Conservation (phyloP, 2,797 vertebrate species). For the Coregonus suidteri region DNA sequence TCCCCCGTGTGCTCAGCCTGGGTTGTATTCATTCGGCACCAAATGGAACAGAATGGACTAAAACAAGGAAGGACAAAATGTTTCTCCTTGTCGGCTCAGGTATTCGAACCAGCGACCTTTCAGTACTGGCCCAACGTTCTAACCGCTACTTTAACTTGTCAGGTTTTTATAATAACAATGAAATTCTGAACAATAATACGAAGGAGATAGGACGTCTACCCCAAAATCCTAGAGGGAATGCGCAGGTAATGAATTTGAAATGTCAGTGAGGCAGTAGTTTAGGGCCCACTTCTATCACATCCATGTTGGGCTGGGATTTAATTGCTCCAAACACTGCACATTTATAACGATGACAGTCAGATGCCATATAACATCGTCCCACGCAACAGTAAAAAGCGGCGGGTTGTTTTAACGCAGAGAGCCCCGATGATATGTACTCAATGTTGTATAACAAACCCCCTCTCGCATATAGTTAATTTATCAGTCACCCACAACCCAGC, state of each 20-base stretch:
- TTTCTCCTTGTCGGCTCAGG: too few relatives aligned
- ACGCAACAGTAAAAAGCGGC: constrained; percentile 4
- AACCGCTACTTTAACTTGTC: too few relatives aligned
- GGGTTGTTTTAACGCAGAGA: constrained; percentile 16
- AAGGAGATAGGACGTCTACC: neutral
- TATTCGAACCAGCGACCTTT: too few relatives aligned
- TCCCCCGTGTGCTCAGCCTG: constrained; percentile 16
- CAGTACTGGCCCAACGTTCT: too few relatives aligned
- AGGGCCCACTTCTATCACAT: neutral
- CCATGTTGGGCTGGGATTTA: constrained; percentile 1
- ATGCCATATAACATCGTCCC: constrained; percentile 2
- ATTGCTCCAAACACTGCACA: neutral
- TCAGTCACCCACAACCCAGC: constrained; percentile 48
- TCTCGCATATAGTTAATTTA: constrained; percentile 44
- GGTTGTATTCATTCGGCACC: neutral
- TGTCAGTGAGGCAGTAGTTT: neutral
- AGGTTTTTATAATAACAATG: neutral
- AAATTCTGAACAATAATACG: neutral
- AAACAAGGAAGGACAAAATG: too few relatives aligned
- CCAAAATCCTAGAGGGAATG: neutral
- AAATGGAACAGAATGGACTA: too few relatives aligned
- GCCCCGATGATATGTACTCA: constrained; percentile 11
- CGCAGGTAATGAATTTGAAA: neutral
- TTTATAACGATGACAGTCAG: constrained; percentile 10
- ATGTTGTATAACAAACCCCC: constrained; percentile 23